Evolutionary conservation across 2,888 invertebrate species (phyloP).

Genomic region (Vannuccia rotundouncinata): DNA sequence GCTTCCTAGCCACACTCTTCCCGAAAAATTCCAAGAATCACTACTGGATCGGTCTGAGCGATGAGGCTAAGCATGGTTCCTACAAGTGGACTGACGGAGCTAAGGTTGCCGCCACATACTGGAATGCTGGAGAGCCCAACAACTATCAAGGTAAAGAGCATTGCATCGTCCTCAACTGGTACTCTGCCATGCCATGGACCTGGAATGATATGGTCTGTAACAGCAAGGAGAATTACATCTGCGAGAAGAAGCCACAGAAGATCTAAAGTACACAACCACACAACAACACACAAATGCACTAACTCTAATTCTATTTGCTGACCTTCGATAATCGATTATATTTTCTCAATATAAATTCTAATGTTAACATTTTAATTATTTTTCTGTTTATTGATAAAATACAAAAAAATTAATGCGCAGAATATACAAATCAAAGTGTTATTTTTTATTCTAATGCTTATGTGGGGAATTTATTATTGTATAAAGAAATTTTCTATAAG

Average conservation of each 20-base stretch:
- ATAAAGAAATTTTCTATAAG: too few relatives aligned
- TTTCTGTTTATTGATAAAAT: too few relatives aligned
- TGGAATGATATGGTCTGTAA: slow-evolving; percentile 4
- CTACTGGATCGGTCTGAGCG: slow-evolving; percentile 29
- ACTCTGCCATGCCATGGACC: background rate
- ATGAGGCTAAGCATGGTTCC: background rate
- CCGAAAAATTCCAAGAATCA: background rate
- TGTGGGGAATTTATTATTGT: too few relatives aligned
- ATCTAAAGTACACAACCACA: too few relatives aligned
- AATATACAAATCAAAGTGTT: too few relatives aligned
- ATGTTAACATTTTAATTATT: too few relatives aligned
- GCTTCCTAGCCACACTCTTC: background rate
- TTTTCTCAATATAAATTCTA: too few relatives aligned
- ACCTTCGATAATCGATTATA: too few relatives aligned
- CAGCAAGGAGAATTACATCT: background rate
- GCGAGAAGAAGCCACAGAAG: background rate
- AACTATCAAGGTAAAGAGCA: slow-evolving; percentile 2
- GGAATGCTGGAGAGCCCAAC: slow-evolving; percentile 14
- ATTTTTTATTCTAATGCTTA: too few relatives aligned
- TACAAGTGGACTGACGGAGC: slow-evolving; percentile 5
- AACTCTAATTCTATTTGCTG: too few relatives aligned
- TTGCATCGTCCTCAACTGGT: background rate
- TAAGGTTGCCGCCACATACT: background rate
- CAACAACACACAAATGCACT: too few relatives aligned
- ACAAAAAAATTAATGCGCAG: too few relatives aligned